Evolutionary conservation across 2,113 vertebrate species (phyloP), one percentile per base, ranked within the genome.

Genomic region (Lethenteron reissneri): DNA sequence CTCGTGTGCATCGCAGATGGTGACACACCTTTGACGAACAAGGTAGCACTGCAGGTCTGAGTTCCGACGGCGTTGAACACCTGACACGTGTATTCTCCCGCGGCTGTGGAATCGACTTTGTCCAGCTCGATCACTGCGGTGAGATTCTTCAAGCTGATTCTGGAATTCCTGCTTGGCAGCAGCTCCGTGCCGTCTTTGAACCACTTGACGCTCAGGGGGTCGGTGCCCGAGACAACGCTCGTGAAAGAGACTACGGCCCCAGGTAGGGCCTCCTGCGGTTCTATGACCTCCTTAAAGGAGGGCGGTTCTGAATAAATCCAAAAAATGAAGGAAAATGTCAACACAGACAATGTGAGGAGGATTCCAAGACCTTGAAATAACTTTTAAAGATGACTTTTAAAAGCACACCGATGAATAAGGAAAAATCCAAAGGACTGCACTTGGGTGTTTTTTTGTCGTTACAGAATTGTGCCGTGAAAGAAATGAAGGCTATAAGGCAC

Each of bases 11-110:
- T 41, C 41, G 41, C 41, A 41, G 41, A 41, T 41, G 41, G 41
- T 68, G 25, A 17, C 64, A 11, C 25, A 68, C 64, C 64, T 68
- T 68, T 68, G 8, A 68, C 64, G 11, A 81, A 79, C 78, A 99
- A 76, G 70, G 83, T 75, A 73, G 90, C 87, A 75, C 85, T 85
- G 73, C 87, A 92, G 85, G 87, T 89, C 64, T 84, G 83, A 73
- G 87, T 89, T 79, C 92, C 94, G 82, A 92, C 94, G 1, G 90
- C 88, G 68, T 97, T 99, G 81, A 79, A 85, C 71, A 96, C 85
- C 77, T 81, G 88, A 77, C 92, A 97, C 10, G 84, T 82, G 72
- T 96, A 99, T 71, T 84, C 84, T 60, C 87, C 90, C 73, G 86
- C 87, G 57, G 96, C 92, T 72, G 81, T 75, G 75, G 84, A 78